Evolutionary conservation across 2,113 vertebrate genomes (phyloP).

Genomic region (Macheiramphus alcinus): DNA sequence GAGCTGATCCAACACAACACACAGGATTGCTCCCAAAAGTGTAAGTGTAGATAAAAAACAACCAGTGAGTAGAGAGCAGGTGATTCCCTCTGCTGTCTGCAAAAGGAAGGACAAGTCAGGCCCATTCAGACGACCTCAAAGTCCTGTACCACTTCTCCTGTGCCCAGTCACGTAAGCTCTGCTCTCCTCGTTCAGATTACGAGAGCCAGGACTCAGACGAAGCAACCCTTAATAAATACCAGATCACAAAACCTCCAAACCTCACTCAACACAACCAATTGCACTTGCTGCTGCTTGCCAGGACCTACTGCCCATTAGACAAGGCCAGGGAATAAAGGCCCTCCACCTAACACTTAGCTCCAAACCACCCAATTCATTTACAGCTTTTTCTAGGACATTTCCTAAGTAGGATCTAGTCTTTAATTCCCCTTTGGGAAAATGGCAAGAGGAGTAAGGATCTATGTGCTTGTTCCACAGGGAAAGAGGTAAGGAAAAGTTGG

Average conservation of each 20-base stretch:
- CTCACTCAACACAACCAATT: neutral
- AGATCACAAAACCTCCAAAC: neutral
- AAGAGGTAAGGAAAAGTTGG: neutral
- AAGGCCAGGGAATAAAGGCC: neutral
- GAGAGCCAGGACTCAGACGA: neutral
- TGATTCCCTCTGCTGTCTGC: neutral
- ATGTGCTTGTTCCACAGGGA: neutral
- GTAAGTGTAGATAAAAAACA: accelerated
- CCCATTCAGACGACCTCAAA: neutral
- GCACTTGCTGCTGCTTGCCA: neutral
- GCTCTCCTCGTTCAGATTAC: neutral
- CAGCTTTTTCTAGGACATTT: neutral
- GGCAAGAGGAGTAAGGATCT: neutral
- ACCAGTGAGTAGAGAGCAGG: accelerated
- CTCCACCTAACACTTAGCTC: neutral
- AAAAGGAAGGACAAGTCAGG: neutral
- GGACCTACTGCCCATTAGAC: neutral
- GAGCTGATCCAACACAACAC: neutral
- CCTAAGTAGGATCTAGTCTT: neutral
- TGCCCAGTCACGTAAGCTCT: neutral
- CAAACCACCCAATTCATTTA: neutral
- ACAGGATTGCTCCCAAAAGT: accelerated
- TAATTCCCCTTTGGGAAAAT: neutral
- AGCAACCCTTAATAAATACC: neutral
- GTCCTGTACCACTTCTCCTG: neutral